Evolutionary conservation across 2,888 invertebrate species (phyloP).

Genomic region (Catocala nupta): DNA sequence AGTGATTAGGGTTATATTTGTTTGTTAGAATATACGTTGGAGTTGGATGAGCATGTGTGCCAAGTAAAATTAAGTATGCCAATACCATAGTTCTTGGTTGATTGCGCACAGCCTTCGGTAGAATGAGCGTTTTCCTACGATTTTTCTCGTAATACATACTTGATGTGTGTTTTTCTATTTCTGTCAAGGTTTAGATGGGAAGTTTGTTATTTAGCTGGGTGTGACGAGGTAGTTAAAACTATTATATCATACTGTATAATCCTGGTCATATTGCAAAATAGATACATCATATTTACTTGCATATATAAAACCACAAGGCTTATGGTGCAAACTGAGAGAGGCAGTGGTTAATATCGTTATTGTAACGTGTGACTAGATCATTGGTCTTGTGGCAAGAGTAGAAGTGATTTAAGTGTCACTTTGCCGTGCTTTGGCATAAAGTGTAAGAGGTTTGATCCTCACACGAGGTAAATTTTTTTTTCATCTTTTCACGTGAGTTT

Average conservation of each 20-base stretch:
- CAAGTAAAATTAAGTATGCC: slow-evolving; percentile 85
- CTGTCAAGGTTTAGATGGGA: slow-evolving; percentile 69
- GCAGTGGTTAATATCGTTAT: too few relatives aligned
- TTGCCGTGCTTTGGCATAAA: too few relatives aligned
- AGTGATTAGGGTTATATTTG: slow-evolving; percentile 33
- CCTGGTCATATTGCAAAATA: background rate
- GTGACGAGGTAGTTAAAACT: background rate
- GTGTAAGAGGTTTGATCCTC: too few relatives aligned
- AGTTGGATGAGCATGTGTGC: slow-evolving; percentile 80
- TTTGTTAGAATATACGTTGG: slow-evolving; percentile 54
- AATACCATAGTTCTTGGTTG: slow-evolving; percentile 82
- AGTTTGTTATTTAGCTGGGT: slow-evolving; percentile 10
- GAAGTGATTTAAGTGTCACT: too few relatives aligned
- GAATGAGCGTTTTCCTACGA: slow-evolving; percentile 82
- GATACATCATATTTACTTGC: too few relatives aligned
- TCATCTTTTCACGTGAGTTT: too few relatives aligned
- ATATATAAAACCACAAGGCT: background rate
- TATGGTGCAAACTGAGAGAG: background rate
- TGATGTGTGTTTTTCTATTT: slow-evolving; percentile 72
- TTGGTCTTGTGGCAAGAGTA: too few relatives aligned
- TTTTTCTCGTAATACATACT: slow-evolving; percentile 77
- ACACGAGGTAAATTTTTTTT: too few relatives aligned
- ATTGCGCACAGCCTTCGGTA: slow-evolving; percentile 80
- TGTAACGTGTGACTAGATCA: too few relatives aligned
- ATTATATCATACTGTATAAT: background rate